phyloP scores from a whole-genome alignment of 2,888 invertebrate genomes.

The Prosopocoilus inquinatus region DNA sequence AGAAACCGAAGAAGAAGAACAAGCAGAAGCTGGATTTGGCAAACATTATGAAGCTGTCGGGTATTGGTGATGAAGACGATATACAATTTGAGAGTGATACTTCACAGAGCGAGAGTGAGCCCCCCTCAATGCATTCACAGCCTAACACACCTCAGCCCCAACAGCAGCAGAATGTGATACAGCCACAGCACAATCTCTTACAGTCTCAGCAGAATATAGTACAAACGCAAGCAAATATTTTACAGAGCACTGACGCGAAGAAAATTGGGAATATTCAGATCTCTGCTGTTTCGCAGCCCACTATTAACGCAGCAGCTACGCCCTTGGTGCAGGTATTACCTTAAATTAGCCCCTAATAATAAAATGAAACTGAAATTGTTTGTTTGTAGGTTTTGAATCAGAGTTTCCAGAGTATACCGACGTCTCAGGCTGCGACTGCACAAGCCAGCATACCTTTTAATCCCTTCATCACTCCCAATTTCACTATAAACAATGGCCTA shows the following conservation, averaged over 20 bases:
- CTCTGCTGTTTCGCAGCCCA: constrained; percentile 43
- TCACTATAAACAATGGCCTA: constrained; percentile 48
- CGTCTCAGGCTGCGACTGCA: constrained; percentile 31
- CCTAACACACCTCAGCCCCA: constrained; percentile 36
- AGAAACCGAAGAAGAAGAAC: constrained; percentile 58
- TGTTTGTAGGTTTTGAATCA: constrained; percentile 44
- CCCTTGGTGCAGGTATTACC: constrained; percentile 45
- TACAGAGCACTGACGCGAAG: constrained; percentile 36
- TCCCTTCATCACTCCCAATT: constrained; percentile 46
- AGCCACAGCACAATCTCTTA: constrained; percentile 25
- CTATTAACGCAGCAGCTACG: constrained; percentile 46
- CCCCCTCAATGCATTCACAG: constrained; percentile 41
- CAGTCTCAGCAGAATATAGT: constrained; percentile 20
- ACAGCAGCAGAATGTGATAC: constrained; percentile 23
- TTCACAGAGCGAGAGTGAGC: constrained; percentile 48
- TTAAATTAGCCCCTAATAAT: neutral
- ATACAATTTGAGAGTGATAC: constrained; percentile 53
- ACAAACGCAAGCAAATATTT: constrained; percentile 27
- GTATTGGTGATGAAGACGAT: constrained; percentile 63
- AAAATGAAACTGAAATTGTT: neutral
- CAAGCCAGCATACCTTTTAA: constrained; percentile 41
- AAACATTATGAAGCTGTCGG: constrained; percentile 72
- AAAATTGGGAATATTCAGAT: constrained; percentile 48
- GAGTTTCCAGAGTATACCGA: constrained; percentile 46
- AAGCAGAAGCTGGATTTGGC: constrained; percentile 65